Evolutionary conservation across 2,113 vertebrate genomes (phyloP), one percentile per base, ranked within the genome.

Genomic region (Pachypanchax playfairii): DNA sequence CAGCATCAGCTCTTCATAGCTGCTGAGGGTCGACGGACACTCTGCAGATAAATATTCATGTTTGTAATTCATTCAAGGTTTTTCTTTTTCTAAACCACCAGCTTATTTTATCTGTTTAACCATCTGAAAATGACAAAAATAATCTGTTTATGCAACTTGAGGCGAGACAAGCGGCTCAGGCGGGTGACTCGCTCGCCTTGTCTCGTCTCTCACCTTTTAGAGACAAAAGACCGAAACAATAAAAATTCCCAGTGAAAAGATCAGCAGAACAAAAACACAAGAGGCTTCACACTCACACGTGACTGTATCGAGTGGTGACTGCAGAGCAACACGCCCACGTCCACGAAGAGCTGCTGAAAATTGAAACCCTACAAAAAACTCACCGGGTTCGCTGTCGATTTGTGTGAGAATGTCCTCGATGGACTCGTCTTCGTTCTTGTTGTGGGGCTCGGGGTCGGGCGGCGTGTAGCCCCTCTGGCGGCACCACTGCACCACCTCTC

Each of bases 371-470:
- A 1, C 39, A 42, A 50, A 61, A 67, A 52, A 55, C 89, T 68
- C 47, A 91, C 97, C 96, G 13, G 97, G 95, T 77, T 99, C 97
- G 0, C 80, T 98, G 89, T 99, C 97, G 3, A 99, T 99, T 88
- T 95, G 96, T 0, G 95, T 96, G 58, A 99, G 92, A 64, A 98
- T 96, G 0, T 98, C 96, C 74, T 99, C 97, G 0, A 98, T 97
- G 0, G 96, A 97, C 79, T 98, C 94, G 48, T 95, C 93, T 0
- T 97, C 94, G 0, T 43, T 89, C 11, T 77, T 84, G 74, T 92
- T 65, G 50, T 93, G 73, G 36, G 90, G 92, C 83, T 98, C 96
- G 0, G 94, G 95, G 70, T 98, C 97, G 0, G 96, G 95, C 0
- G 96, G 97, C 0, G 96, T 98, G 84, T 96, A 98, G 65, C 96